These are phyloP conservation scores for Nesometra sesokonis DNA, from an alignment of 35 echinoderm and acorn worm species.

Conservation along the genomic window DNA sequence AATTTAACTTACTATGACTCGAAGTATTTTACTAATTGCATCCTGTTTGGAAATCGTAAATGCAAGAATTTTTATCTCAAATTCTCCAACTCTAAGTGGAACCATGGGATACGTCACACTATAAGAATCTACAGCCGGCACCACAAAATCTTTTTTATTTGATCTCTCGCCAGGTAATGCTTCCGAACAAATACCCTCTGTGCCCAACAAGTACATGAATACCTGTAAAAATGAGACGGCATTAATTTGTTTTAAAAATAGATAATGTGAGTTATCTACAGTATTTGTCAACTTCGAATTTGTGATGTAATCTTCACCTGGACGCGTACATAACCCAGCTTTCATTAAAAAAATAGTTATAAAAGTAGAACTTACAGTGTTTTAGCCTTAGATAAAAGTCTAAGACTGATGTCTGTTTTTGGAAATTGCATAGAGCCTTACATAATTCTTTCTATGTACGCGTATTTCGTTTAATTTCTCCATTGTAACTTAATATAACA, in stretches of 20 bases:
- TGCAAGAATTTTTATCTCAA: neutral
- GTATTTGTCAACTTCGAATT: too few species aligned
- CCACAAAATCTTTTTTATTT: neutral
- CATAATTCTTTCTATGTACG: too few species aligned
- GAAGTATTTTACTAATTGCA: neutral
- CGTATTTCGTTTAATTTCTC: too few species aligned
- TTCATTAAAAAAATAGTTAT: too few species aligned
- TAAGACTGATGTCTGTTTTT: too few species aligned
- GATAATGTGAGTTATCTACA: too few species aligned
- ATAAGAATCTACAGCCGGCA: neutral
- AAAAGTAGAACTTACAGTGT: too few species aligned
- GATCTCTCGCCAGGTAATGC: neutral
- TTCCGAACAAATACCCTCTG: neutral
- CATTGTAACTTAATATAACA: too few species aligned
- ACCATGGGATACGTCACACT: slow-evolving; percentile 1
- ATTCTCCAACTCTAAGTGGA: slow-evolving; percentile 6
- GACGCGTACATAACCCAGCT: too few species aligned
- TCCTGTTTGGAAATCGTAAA: neutral
- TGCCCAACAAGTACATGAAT: neutral
- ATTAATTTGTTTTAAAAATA: neutral
- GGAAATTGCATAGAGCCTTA: too few species aligned
- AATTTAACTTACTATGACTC: neutral
- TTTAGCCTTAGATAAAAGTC: too few species aligned
- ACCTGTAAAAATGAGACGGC: neutral
- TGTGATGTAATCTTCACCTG: too few species aligned